These are phyloP conservation scores for Typhlichthys subterraneus DNA, from an alignment of 2,797 vertebrate genomes.

Conservation along the genomic window DNA sequence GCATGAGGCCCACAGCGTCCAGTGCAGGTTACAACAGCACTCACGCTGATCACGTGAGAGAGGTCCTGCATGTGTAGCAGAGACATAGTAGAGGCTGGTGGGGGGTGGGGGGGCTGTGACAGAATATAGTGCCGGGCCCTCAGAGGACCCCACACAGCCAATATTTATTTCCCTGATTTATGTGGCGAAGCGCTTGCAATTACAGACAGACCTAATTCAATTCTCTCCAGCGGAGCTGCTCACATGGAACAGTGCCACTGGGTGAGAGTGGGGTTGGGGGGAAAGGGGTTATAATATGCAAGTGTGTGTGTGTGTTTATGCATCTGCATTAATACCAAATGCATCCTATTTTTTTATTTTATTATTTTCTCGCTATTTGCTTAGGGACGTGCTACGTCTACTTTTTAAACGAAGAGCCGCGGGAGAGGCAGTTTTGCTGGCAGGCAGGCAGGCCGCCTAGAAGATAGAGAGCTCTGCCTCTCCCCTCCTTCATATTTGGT, in stretches of 20 bases:
- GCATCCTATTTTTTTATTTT: neutral
- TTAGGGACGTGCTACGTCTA: neutral
- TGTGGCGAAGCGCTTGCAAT: conserved; percentile 70
- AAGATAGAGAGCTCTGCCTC: conserved; percentile 27
- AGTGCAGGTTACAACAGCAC: conserved; percentile 48
- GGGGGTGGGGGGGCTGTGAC: conserved; percentile 11
- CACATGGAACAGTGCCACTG: conserved; percentile 46
- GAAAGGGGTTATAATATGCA: conserved; percentile 10
- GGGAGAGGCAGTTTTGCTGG: conserved; percentile 19
- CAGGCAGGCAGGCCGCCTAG: conserved; percentile 9
- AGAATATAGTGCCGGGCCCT: conserved; percentile 54
- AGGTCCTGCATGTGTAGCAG: conserved; percentile 60
- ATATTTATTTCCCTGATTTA: conserved; percentile 81
- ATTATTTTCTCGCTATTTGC: neutral
- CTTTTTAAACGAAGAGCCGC: conserved; percentile 29
- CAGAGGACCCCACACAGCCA: conserved; percentile 57
- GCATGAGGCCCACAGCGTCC: conserved; percentile 17
- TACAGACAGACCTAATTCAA: conserved; percentile 71
- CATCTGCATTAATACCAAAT: neutral
- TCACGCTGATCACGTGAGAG: conserved; percentile 69
- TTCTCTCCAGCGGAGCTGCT: conserved; percentile 59
- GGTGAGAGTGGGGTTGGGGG: conserved; percentile 20
- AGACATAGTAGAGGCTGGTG: conserved; percentile 23
- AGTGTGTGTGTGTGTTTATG: conserved; percentile 4
- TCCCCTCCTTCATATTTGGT: conserved; percentile 42